Conservation (phyloP, 2,888 invertebrate genomes). For the Phyto melanocephala region DNA sequence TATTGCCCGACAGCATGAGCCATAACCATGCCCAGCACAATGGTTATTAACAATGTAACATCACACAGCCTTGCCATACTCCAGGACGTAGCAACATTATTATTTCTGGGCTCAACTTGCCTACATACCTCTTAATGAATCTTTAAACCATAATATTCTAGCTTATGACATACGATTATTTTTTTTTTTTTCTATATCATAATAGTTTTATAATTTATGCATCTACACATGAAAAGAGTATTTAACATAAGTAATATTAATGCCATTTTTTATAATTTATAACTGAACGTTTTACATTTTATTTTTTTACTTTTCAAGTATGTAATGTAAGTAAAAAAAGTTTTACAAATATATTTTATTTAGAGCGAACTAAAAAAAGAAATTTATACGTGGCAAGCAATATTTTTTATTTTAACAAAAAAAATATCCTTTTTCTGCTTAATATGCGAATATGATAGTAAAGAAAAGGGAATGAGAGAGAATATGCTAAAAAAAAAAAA, state of each 20-base stretch:
- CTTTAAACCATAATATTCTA: background rate
- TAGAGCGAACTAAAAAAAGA: conserved; percentile 48
- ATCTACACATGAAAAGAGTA: conserved; percentile 54
- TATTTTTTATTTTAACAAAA: conserved; percentile 37
- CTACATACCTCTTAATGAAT: background rate
- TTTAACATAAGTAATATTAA: conserved; percentile 64
- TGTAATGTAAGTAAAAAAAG: conserved; percentile 10
- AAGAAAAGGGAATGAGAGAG: conserved; percentile 27
- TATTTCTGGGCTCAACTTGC: too few relatives aligned
- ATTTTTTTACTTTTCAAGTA: conserved; percentile 10
- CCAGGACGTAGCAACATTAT: too few relatives aligned
- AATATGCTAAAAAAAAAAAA: conserved; percentile 6
- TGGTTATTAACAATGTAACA: too few relatives aligned
- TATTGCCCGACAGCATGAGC: too few relatives aligned
- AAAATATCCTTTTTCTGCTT: conserved; percentile 62
- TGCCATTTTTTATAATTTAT: conserved; percentile 61
- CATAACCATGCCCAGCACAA: too few relatives aligned
- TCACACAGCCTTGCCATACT: too few relatives aligned
- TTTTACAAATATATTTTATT: conserved; percentile 56
- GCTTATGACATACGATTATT: background rate
- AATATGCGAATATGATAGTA: conserved; percentile 63
- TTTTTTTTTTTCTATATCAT: background rate
- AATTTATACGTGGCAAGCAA: conserved; percentile 40
- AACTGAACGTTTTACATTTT: conserved; percentile 16
- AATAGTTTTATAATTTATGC: conserved; percentile 43